Conservation (phyloP, 37 sponge, comb jelly and placozoan species). For the Beroe ovata region DNA sequence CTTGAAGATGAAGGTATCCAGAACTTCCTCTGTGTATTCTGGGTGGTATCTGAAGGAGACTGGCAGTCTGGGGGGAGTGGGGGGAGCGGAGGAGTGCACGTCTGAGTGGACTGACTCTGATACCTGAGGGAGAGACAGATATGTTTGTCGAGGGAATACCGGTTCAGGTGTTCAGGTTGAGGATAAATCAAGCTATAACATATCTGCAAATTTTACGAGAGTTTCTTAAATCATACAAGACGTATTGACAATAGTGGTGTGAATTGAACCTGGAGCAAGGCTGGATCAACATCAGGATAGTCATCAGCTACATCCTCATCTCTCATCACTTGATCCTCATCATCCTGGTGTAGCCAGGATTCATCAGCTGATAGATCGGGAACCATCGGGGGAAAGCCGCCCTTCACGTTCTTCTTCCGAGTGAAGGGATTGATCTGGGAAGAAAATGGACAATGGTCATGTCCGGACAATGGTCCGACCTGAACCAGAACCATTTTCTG, state of each 20-base stretch:
- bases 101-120: not conserved
- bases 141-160: too few relatives aligned
- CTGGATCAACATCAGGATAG: not conserved
- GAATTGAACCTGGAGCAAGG: not conserved
- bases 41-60: slow-evolving; percentile 11
- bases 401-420: not conserved
- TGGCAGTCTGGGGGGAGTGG: not conserved
- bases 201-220: too few relatives aligned
- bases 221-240: too few relatives aligned
- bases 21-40: not conserved
- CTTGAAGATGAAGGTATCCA: slow-evolving; percentile 38
- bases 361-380: not conserved
- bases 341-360: not conserved
- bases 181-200: too few relatives aligned
- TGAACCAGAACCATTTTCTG: too few relatives aligned
- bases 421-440: not conserved
- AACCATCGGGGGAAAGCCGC: not conserved
- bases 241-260: too few relatives aligned
- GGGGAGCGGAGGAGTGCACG: not conserved
- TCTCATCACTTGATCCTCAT: not conserved
- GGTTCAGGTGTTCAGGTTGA: too few relatives aligned
- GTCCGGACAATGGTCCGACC: too few relatives aligned
- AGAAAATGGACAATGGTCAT: too few relatives aligned
- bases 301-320: not conserved
- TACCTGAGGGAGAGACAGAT: not conserved